These are phyloP conservation scores for Poecile atricapillus DNA, from an alignment of 2,113 vertebrate genomes.

Conservation along the genomic window DNA sequence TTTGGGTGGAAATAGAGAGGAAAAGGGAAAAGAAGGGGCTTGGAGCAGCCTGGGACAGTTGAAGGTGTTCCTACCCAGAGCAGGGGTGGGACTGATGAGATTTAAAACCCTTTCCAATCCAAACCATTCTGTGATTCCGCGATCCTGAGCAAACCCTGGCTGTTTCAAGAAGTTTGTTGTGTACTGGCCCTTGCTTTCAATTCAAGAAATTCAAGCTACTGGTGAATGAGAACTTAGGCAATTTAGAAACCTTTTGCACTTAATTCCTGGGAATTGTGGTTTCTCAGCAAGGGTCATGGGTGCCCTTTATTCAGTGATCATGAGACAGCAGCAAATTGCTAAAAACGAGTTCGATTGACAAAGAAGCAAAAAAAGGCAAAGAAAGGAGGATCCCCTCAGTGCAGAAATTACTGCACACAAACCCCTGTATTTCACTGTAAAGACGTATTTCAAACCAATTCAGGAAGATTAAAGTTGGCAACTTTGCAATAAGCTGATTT, in stretches of 20 bases:
- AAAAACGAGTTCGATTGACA: background rate
- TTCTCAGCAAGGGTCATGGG: background rate
- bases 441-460: conserved; percentile 51
- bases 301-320: conserved; percentile 2
- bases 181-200: background rate
- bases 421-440: background rate
- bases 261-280: background rate
- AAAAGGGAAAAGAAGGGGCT: background rate
- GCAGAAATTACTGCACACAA: background rate
- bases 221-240: background rate
- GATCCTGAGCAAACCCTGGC: fast-evolving
- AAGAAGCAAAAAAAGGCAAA: background rate
- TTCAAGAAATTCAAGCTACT: background rate
- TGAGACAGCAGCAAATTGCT: conserved; percentile 13
- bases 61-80: background rate
- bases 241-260: background rate
- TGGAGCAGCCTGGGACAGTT: background rate
- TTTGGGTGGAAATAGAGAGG: background rate
- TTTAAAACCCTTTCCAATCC: background rate
- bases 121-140: too few relatives aligned
- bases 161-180: background rate
- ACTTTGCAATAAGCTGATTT: conserved; percentile 48
- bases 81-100: background rate
- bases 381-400: background rate
- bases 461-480: conserved; percentile 54